Conservation (phyloP, 2,113 vertebrate species). For the Pseudopodoces humilis region DNA sequence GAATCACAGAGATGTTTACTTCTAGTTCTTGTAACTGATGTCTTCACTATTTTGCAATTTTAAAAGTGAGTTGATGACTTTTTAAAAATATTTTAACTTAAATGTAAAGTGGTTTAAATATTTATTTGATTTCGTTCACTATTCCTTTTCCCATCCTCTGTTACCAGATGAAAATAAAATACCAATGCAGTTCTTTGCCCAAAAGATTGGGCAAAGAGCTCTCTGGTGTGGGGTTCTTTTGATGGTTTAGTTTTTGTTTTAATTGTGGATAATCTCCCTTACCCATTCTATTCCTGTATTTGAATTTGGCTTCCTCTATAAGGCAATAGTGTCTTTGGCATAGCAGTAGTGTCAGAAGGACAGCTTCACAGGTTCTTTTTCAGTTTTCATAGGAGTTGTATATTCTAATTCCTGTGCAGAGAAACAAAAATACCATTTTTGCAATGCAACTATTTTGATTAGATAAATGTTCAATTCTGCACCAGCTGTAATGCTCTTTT, state of each 20-base stretch:
- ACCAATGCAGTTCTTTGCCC: background rate
- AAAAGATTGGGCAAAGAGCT: background rate
- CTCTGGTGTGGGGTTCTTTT: fast-evolving
- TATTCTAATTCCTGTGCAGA: background rate
- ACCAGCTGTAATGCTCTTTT: background rate
- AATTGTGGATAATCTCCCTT: background rate
- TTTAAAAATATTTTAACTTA: background rate
- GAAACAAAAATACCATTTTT: background rate
- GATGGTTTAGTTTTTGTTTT: background rate
- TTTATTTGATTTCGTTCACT: background rate
- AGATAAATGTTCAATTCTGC: background rate
- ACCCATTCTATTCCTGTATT: background rate
- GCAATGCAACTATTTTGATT: background rate
- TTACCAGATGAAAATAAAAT: background rate
- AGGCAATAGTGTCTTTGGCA: background rate
- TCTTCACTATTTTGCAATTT: background rate
- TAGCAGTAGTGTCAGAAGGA: background rate
- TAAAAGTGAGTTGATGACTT: background rate
- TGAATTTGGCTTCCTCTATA: background rate
- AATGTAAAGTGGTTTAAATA: background rate
- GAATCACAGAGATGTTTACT: background rate
- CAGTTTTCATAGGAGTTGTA: background rate
- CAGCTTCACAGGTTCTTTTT: background rate
- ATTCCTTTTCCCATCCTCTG: background rate
- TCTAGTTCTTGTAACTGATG: background rate